Base-by-base conservation (phyloP, 35 echinoderm and acorn worm genomes). In the Ophioderma brevispina region DNA sequence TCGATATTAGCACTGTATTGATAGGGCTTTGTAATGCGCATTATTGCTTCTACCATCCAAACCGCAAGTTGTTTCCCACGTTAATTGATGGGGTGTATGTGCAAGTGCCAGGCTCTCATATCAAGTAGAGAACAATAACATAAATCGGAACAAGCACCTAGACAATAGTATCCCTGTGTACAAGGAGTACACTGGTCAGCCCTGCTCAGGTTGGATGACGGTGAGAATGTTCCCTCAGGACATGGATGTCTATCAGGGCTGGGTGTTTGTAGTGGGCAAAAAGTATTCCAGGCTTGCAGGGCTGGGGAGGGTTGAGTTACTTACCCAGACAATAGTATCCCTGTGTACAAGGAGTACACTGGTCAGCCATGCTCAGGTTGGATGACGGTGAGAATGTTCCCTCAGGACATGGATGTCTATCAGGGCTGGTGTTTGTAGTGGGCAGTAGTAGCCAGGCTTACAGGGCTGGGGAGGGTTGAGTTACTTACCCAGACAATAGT, bases 361-460 rank as follows among this genome's bases (percentile, higher is more conserved):
- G 77, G 8, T 86, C 85, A 5, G 93, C 90, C 55, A 85, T 84
- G 10, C 86, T 93, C 10, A 95, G 87, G 52, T 98, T 94, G 43
- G 96, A 78, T 21, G 43, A 55, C 8, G 93, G 87, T 23, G 96
- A 98, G 79, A 98, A 98, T 1, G 96, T 98, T 32, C 96, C 96
- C 33, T 91, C 93, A 28, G 88, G 90, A 77, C 96, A 98, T 1
- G 96, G 96, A 83, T 84, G 95, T 0, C 96, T 79, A 59, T 98
- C 96, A 28, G 96, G 96, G 46, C 93, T 92, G 0, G 96, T 36
- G 96, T 98, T 85, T 92, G 91, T 0, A 90, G 79, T 0, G 96
- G 96, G 38, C 96, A 98, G 87, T 98, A 98, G 41, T 98, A 95
- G 19, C 96, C 96, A 19, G 96, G 96, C 84, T 88, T 98, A 76